Evolutionary conservation across 1,140 invertebrate genomes (phyloP), one percentile per base, ranked within the genome.

Genomic region (Battus philenor): DNA sequence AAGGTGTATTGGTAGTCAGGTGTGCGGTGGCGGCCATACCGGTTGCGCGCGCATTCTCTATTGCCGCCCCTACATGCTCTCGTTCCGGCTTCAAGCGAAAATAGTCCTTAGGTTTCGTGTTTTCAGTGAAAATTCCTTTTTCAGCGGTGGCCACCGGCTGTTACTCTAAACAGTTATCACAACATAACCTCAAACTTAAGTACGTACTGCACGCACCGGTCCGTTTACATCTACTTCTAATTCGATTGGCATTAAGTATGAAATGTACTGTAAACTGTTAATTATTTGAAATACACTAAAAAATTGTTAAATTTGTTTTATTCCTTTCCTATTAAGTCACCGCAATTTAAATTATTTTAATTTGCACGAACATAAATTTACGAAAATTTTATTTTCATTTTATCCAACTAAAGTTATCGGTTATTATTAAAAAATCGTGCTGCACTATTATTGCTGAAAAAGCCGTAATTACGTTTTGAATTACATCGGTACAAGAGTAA

Each of bases 101-200:
- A 55, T 73, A 54, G 54, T 52, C 62, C 69, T 62, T 81, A 80
- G 68, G 48, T 18, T 45, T 36, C 38, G 50, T 47, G 54, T 45
- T 49, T 73, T 73, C 59, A 61, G 67, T 68, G 47, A 49, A 11
- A 61, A 64, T 70, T 71, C 59, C 44, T 48, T 43, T 10, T 50
- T 54, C 10, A 50, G 32, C 30, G 26, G 49, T 56, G 50, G 34
- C 59, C 49, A 53, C 68, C 76, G 72, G 72, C 68, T 65, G 78
- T 72, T 77, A 54, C 53, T 50, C 64, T 60, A 70, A 78, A 78
- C 67, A 68, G 68, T 70, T 77, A 77, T 76, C 74, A 85, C 73
- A 85, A 84, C 78, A 84, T 84, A 84, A 80, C 80, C 80, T 84
- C 80, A 82, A 80, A 63, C 60, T 68, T 47, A n/a, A 60, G 51